phyloP scores from a whole-genome alignment of 2,797 vertebrate species.

The Accipiter fasciatus region DNA sequence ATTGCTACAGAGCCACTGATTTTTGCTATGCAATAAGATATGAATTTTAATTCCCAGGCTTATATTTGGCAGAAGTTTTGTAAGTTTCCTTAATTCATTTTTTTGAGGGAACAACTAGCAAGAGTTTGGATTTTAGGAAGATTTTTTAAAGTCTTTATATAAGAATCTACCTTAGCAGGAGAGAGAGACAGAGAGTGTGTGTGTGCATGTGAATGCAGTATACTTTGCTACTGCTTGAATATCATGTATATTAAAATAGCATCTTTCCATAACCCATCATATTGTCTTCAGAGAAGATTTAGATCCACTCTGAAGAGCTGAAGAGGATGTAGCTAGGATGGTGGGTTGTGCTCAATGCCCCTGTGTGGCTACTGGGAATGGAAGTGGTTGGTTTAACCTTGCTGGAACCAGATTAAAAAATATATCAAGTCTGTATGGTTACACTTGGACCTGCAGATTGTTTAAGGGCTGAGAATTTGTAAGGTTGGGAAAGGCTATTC shows the following conservation, averaged over 20 bases:
- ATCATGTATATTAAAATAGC: background rate
- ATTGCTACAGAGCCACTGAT: background rate
- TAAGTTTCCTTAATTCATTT: background rate
- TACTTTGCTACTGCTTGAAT: background rate
- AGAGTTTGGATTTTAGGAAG: background rate
- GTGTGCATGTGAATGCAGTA: background rate
- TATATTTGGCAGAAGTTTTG: background rate
- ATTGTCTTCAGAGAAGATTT: background rate
- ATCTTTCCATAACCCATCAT: background rate
- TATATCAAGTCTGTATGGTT: background rate
- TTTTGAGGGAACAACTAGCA: background rate
- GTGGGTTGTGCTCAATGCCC: background rate
- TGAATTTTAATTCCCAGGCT: background rate
- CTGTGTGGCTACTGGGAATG: background rate
- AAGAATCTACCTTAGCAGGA: background rate
- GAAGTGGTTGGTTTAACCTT: background rate
- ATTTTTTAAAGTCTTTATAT: background rate
- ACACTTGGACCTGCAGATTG: background rate
- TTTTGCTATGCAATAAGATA: background rate
- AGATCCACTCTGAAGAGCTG: background rate
- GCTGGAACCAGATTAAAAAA: background rate
- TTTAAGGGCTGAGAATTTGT: background rate
- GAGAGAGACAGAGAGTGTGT: background rate
- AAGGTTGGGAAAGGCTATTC: background rate
- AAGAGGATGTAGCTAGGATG: fast-evolving